Evolutionary conservation across 2,797 vertebrate species (phyloP).

Genomic region (Coregonus ussuriensis): DNA sequence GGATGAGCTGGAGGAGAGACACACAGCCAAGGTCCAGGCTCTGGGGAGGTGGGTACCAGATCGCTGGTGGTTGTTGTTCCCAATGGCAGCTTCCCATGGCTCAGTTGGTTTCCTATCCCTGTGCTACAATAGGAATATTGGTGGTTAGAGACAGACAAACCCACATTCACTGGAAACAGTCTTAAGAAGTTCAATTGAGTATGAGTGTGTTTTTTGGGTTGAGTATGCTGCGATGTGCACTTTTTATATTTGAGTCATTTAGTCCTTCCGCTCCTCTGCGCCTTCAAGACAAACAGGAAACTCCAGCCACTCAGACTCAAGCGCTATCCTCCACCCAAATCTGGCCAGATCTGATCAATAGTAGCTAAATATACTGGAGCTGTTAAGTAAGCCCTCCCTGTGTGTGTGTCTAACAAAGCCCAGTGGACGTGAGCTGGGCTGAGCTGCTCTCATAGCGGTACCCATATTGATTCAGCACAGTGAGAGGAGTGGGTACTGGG

Average conservation of each 20-base stretch:
- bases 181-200: not conserved
- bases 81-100: too few species aligned
- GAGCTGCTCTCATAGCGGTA: not conserved
- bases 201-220: constrained; percentile 2
- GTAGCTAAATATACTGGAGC: not conserved
- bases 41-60: constrained; percentile 81
- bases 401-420: constrained; percentile 7
- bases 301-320: not conserved
- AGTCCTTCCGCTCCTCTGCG: not conserved
- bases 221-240: not conserved
- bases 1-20: constrained; percentile 90
- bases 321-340: constrained; percentile 7
- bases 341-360: constrained; percentile 2
- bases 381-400: constrained; percentile 17
- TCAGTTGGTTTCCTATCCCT: too few species aligned
- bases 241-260: not conserved
- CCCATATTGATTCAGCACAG: constrained; percentile 32
- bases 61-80: not conserved
- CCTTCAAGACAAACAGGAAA: not conserved
- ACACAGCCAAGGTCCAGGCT: constrained; percentile 87
- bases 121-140: too few species aligned
- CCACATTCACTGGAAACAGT: not conserved
- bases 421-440: not conserved
- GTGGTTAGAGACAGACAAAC: not conserved
- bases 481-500: constrained; percentile 25